These are phyloP conservation scores for Microcebus jonahi DNA, from an alignment of 2,113 vertebrate species.

Conservation along the genomic window DNA sequence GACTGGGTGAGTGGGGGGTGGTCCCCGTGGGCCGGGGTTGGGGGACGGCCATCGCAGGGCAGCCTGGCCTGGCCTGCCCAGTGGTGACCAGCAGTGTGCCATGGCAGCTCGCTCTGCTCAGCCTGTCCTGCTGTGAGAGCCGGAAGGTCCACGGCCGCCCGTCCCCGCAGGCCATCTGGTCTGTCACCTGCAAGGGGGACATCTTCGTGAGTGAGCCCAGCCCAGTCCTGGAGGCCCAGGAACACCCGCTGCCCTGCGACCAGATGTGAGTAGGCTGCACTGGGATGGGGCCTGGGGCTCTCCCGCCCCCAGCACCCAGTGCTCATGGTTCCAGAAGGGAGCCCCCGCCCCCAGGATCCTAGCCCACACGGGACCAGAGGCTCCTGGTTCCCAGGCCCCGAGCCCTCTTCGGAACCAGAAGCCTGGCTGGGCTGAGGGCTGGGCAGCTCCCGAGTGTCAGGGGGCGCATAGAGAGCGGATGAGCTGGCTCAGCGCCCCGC, in stretches of 20 bases:
- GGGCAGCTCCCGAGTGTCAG: background rate
- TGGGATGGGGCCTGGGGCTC: fast-evolving
- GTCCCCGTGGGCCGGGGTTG: fast-evolving
- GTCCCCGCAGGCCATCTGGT: conserved; percentile 96
- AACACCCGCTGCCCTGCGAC: conserved; percentile 91
- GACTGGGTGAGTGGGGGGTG: conserved; percentile 91
- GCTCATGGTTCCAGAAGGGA: background rate
- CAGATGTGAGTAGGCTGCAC: conserved; percentile 91
- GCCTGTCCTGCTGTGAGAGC: conserved; percentile 93
- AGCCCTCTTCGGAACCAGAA: background rate
- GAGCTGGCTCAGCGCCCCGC: fast-evolving
- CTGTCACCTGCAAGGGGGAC: conserved; percentile 96
- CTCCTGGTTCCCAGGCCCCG: background rate
- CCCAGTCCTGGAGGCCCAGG: conserved; percentile 88
- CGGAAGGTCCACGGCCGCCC: conserved; percentile 92
- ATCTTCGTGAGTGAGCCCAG: conserved; percentile 96
- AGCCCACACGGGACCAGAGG: background rate
- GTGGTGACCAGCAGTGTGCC: background rate
- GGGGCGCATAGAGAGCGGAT: background rate
- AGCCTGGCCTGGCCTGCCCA: fast-evolving
- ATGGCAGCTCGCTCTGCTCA: conserved; percentile 92
- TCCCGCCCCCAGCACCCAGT: background rate
- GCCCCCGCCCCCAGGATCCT: too few species aligned
- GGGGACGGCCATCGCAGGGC: fast-evolving
- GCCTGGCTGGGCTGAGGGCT: background rate